Base-by-base conservation (phyloP, 2,888 invertebrate genomes). In the Synanthedon formicaeformis region DNA sequence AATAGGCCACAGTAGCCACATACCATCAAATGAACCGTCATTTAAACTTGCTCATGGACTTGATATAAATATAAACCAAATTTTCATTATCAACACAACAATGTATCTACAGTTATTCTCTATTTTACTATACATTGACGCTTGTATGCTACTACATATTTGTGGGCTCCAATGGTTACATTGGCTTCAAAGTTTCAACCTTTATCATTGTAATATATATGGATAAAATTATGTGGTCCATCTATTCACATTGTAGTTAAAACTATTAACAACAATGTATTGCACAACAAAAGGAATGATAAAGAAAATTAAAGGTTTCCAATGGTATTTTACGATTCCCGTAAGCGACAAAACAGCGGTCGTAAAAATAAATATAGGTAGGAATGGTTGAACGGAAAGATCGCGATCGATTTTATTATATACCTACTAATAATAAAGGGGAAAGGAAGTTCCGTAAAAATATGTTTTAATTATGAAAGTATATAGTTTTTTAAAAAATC, bases 281-380 rank as follows among this genome's bases (percentile, higher is more conserved):
- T n/a, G 55, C 54, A 58, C 67, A 73, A 79, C 78, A 80, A 78
- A 80, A 78, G 74, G 71, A 73, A 77, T 82, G 79, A 81, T 82
- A 79, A 75, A 78, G 79, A 81, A 83, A 80, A 83, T 83, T 83
- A 81, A 83, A 76, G 78, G 82, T 83, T 82, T 75, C 74, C 77
- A 75, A 77, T 81, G 71, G 73, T 77, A 73, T 82, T 83, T 83
- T 82, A 83, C 76, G 82, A 81, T 79, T 78, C 73, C 78, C 72
- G 72, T 75, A 71, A 82, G 81, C 79, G 83, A 83, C 83, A 82
- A 78, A 75, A 71, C 75, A 68, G 66, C 70, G 69, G 69, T 69
- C 75, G 69, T 83, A 79, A 84, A 82, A 78, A 67, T 73, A 73
- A 80, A 65, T 75, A 74, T 75, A 78, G 71, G 68, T 67, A 68